Base-by-base conservation (phyloP, 37 sponge, comb jelly and placozoan genomes). In the Amphimedon queenslandica region DNA sequence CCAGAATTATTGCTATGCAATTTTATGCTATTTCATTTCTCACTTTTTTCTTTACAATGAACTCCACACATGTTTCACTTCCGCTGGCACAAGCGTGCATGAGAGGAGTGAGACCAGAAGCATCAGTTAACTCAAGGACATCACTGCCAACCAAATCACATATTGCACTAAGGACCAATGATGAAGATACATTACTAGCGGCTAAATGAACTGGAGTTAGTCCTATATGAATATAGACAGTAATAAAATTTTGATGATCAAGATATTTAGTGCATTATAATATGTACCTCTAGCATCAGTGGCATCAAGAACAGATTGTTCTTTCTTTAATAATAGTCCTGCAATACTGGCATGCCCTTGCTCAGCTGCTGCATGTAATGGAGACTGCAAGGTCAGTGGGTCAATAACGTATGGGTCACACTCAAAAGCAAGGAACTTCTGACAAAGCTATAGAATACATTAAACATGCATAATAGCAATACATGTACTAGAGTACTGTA, bases 31-130 rank as follows among this genome's bases (percentile, higher is more conserved):
- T n/a, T n/a, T n/a, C n/a, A n/a, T n/a, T n/a, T n/a, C n/a, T n/a
- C n/a, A 91, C 92, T 83, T 91, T 91, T 71, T 86, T 91, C 65
- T 82, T 85, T 40, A 91, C 25, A 18, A 91, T 69, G 66, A 69
- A 67, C 42, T 75, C 86, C 58, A 85, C 82, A 77, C 18, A 69
- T 29, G 53, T 36, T 23, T 73, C 78, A 20, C 65, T 72, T 10
- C 80, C 79, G 69, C 72, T 58, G 37, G 35, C 40, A 74, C 87
- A 82, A 16, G 92, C 87, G 55, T 83, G 67, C 92, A 91, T 86
- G 60, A 91, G 67, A 31, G 92, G 88, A 16, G 92, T 91, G 24
- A 91, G 39, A 5, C 92, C 92, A 40, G 34, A 60, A 25, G 29
- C 42, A 40, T 91, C 87, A 20, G 68, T 38, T 16, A 82, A 42